These are phyloP conservation scores for Limanda limanda DNA, from an alignment of 2,113 vertebrate genomes.

Conservation along the genomic window DNA sequence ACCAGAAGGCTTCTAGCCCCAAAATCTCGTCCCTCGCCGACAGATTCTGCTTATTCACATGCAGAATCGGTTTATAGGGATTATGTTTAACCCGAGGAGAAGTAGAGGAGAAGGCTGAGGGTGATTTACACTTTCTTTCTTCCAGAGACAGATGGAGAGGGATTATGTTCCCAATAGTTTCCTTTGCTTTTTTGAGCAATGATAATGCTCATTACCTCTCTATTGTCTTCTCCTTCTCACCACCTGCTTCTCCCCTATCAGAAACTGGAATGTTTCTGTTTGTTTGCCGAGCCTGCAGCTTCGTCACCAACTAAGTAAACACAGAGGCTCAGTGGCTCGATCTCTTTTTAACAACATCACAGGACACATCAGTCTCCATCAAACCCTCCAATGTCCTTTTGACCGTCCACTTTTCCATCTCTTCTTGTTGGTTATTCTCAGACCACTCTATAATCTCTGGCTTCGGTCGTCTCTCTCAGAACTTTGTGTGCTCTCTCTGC, in stretches of 20 bases:
- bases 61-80: too few species aligned
- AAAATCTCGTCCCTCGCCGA: too few species aligned
- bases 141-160: conserved; percentile 1
- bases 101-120: not conserved
- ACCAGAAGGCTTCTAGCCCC: too few species aligned
- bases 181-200: not conserved
- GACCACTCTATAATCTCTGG: not conserved
- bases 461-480: not conserved
- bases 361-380: not conserved
- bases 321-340: conserved; percentile 29
- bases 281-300: conserved; percentile 35
- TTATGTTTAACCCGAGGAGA: not conserved
- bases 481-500: not conserved
- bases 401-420: not conserved
- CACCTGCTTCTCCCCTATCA: conserved; percentile 12
- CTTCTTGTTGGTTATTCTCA: not conserved
- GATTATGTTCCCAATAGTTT: not conserved
- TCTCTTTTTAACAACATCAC: conserved; percentile 43
- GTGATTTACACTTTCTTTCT: not conserved
- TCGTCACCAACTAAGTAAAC: conserved; percentile 49
- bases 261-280: conserved; percentile 67
- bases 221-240: not conserved
- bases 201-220: not conserved
- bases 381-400: not conserved
- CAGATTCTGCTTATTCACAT: too few species aligned